These are phyloP conservation scores for Ornithorhynchus anatinus DNA, from an alignment of 2,113 vertebrate species.

Conservation along the genomic window DNA sequence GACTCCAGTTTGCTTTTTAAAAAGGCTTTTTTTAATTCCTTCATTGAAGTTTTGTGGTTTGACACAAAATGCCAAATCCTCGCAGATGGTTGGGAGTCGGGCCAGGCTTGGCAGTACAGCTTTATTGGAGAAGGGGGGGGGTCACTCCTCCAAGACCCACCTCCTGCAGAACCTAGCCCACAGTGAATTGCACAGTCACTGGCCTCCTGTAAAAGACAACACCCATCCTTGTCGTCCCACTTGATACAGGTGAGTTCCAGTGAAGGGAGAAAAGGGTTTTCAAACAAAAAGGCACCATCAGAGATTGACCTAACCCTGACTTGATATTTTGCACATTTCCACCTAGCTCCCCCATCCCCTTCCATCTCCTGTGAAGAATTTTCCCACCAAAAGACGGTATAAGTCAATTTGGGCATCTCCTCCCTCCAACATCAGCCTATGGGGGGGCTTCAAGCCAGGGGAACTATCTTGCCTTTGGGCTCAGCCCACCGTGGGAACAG, in stretches of 20 bases:
- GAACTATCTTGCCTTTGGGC: neutral
- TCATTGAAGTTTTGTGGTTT: conserved; percentile 55
- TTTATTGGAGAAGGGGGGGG: conserved; percentile 34
- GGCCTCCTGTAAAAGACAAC: conserved; percentile 51
- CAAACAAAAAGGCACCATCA: no score
- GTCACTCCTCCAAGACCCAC: neutral
- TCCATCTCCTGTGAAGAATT: no score
- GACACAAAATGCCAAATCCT: conserved; percentile 53
- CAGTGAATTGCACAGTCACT: conserved; percentile 45
- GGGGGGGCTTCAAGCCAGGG: no score
- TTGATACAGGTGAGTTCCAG: no score
- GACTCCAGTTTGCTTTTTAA: conserved; percentile 58
- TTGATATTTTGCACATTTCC: no score
- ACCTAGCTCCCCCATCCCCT: no score
- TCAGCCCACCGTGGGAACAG: neutral
- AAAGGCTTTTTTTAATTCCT: conserved; percentile 72
- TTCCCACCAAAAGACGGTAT: no score
- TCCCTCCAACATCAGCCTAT: no score
- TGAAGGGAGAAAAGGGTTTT: no score
- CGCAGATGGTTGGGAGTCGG: neutral
- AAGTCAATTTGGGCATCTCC: no score
- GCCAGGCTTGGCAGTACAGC: conserved; percentile 9
- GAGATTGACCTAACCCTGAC: no score
- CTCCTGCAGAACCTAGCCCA: conserved; percentile 3
- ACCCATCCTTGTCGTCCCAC: neutral